Percentiles rank a stretch among this genome's conserved stretches.
Evolutionary conservation across 2,113 vertebrate species (phyloP).

Genomic region (Tupaia chinensis): DNA sequence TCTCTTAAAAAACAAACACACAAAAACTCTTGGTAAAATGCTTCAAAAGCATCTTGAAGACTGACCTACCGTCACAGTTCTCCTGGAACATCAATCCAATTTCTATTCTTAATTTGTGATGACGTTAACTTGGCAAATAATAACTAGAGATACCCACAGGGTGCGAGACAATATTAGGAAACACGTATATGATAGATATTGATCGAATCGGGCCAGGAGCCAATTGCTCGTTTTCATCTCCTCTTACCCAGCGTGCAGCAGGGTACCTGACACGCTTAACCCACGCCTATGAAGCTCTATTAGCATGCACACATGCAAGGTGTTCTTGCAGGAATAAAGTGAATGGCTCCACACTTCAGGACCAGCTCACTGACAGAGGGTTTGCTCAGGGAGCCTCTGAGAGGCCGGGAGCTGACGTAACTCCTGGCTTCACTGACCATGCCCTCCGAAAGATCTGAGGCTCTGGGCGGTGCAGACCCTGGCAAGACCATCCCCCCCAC

Average conservation of each 20-base stretch:
- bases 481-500: accelerated
- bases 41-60: neutral
- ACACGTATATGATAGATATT: too few relatives aligned
- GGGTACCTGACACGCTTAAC: neutral
- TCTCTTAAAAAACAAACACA: too few relatives aligned
- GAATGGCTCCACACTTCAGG: neutral
- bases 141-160: too few relatives aligned
- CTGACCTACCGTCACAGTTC: neutral
- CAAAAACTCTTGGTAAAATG: neutral
- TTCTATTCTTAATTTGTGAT: neutral
- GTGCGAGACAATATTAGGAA: too few relatives aligned
- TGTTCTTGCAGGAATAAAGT: neutral
- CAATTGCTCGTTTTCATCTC: neutral
- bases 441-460: neutral
- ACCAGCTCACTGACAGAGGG: neutral
- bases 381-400: neutral
- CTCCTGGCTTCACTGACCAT: neutral
- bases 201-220: too few relatives aligned
- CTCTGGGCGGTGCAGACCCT: accelerated
- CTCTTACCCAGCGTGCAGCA: neutral
- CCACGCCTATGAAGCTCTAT: neutral
- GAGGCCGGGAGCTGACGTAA: neutral
- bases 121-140: too few relatives aligned
- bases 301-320: neutral
- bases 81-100: neutral